Base-by-base conservation (phyloP, 2,888 invertebrate genomes). In the Rhingia campestris region DNA sequence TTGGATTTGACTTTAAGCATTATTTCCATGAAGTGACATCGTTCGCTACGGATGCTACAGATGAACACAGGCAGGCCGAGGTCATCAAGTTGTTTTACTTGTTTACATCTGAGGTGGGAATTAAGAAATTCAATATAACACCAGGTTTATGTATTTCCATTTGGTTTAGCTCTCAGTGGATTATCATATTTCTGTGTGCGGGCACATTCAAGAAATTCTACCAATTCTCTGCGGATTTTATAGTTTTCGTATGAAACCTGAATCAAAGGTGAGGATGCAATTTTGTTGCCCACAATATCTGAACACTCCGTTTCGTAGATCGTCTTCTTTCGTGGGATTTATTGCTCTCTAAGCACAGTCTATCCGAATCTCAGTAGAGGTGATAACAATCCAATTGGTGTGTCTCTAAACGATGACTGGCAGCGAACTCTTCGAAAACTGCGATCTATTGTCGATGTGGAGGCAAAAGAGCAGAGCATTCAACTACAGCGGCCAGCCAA, bases 221-320 rank as follows among this genome's bases (percentile, higher is more conserved):
- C 90, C 90, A 1, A 81, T 87, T 4, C 76, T 91, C 0, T 88
- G 89, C 74, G 88, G 87, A 22, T 89, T 87, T 59, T 88, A 90
- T 70, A 88, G 88, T 69, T 88, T 87, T 58, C 86, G 86, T 14
- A 88, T 89, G 75, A 89, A 88, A 37, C 77, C 87, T 3, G 89
- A 89, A 7, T 81, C 87, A 3, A 89, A 90, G 81, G 88, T 88
- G 75, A 6, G 10, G 6, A 5, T 30, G 4, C 22, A 7, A n/a
- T 10, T 51, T 7, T 6, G 32, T 3, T n/a, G 9, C 9, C 3
- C 4, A 5, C n/a, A 35, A 12, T 47, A 6, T 6, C 3, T 47
- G 4, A 14, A n/a, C 1, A 47, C 1, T 47, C n/a, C 33, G 4
- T 10, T 53, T 81, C 77, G n/a, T 51, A 88, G 88, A 86, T 87